phyloP scores from a whole-genome alignment of 2,888 invertebrate species.

The Conus canariensis region DNA sequence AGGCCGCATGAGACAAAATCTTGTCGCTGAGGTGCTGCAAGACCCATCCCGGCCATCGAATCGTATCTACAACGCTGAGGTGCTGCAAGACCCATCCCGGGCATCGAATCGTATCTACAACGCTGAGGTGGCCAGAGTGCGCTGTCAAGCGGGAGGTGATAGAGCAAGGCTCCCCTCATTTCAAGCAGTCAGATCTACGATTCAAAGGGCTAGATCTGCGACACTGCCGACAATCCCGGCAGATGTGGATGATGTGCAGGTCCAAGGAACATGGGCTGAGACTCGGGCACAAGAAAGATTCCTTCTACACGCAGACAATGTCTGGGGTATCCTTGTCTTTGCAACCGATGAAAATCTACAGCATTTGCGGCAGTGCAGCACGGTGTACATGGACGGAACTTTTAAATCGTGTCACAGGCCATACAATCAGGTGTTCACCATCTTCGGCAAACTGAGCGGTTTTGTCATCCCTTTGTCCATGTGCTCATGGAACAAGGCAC shows the following conservation, averaged over 20 bases:
- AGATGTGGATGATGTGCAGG: too few relatives aligned
- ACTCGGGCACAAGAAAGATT: neutral
- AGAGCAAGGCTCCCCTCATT: neutral
- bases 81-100: conserved; percentile 16
- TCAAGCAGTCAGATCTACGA: too few relatives aligned
- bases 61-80: neutral
- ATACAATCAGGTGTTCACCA: neutral
- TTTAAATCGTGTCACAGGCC: neutral
- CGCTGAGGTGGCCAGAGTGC: conserved; percentile 21
- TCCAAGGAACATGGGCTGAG: neutral
- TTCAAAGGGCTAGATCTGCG: too few relatives aligned
- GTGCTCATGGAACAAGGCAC: neutral
- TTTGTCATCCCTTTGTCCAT: neutral
- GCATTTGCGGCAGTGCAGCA: neutral
- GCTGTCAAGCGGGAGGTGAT: conserved; percentile 6
- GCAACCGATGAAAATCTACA: neutral
- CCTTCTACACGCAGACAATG: neutral
- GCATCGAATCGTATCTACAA: neutral
- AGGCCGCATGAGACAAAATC: neutral
- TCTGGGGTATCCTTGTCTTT: conserved; percentile 4
- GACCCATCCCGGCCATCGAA: neutral
- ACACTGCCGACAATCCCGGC: neutral
- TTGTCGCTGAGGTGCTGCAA: neutral
- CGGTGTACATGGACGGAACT: neutral
- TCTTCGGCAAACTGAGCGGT: neutral